Percentiles rank a stretch among this genome's conserved stretches.
Evolutionary conservation across 23 tunicate genomes (phyloP).

Genomic region (Botrylloides violaceus): DNA sequence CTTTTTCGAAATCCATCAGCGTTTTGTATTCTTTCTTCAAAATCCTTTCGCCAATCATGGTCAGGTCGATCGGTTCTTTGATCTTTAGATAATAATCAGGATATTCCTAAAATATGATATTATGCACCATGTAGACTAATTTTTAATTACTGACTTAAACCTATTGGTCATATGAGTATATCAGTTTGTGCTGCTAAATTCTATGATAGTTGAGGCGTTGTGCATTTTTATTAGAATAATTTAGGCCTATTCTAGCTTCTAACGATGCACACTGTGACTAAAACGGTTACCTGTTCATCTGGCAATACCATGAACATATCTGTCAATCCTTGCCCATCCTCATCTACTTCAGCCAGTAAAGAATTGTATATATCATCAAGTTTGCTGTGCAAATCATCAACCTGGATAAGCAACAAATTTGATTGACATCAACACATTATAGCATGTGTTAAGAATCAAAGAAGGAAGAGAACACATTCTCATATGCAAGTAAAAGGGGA

Average conservation of each 20-base stretch:
- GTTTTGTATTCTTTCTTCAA: slow-evolving; percentile 38
- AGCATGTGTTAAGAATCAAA: background rate
- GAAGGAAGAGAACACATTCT: background rate
- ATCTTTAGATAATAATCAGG: slow-evolving; percentile 65
- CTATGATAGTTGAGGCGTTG: too few species aligned
- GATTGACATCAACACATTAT: background rate
- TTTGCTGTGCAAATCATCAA: slow-evolving; percentile 14
- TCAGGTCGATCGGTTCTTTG: slow-evolving; percentile 82
- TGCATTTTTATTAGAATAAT: too few species aligned
- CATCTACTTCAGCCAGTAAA: slow-evolving; percentile 66
- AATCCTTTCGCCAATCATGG: slow-evolving; percentile 56
- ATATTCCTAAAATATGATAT: slow-evolving; percentile 29
- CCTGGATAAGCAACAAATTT: background rate
- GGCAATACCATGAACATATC: slow-evolving; percentile 88
- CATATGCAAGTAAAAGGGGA: background rate
- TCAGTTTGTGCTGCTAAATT: too few species aligned
- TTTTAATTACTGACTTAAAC: too few species aligned
- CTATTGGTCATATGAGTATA: too few species aligned
- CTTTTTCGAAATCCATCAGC: slow-evolving; percentile 50
- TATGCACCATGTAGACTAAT: background rate
- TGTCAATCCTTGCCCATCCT: slow-evolving; percentile 63
- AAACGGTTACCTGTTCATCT: slow-evolving; percentile 32
- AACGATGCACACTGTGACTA: too few species aligned
- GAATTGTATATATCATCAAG: slow-evolving; percentile 59
- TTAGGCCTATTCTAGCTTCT: too few species aligned